Evolutionary conservation across 2,888 invertebrate genomes (phyloP).

Genomic region (Myopa testacea): DNA sequence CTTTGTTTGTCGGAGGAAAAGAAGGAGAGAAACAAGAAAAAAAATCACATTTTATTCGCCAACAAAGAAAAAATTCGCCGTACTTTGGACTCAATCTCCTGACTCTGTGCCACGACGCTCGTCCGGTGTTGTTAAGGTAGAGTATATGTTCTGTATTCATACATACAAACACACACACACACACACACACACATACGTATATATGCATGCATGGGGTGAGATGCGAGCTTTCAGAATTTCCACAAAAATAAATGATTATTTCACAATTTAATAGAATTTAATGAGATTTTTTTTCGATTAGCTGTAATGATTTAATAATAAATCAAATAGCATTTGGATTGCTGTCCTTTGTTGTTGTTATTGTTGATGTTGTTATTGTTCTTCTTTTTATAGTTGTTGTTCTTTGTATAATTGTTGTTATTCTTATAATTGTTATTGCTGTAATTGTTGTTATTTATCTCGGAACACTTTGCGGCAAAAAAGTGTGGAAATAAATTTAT

Average conservation of each 20-base stretch:
- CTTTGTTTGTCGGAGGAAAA: neutral
- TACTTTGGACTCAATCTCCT: slow-evolving; percentile 19
- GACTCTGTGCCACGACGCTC: neutral
- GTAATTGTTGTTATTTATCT: neutral
- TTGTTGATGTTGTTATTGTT: no score
- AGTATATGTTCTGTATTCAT: neutral
- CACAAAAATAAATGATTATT: slow-evolving; percentile 2
- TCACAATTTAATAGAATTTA: slow-evolving; percentile 5
- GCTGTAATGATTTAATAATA: neutral
- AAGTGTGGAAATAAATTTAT: no score
- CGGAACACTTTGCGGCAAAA: no score
- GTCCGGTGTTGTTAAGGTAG: neutral
- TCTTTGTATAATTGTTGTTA: neutral
- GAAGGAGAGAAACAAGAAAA: neutral
- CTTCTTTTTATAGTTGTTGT: neutral
- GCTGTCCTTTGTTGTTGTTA: no score
- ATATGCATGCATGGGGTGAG: neutral
- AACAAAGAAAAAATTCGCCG: slow-evolving; percentile 27
- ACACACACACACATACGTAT: neutral
- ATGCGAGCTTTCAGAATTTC: slow-evolving; percentile 11
- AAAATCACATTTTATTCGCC: slow-evolving; percentile 12
- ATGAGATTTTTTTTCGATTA: neutral
- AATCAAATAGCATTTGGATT: no score
- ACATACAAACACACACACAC: neutral
- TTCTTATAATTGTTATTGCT: neutral